Evolutionary conservation across 2,797 vertebrate genomes (phyloP).

Genomic region (Spinus olivaceus): DNA sequence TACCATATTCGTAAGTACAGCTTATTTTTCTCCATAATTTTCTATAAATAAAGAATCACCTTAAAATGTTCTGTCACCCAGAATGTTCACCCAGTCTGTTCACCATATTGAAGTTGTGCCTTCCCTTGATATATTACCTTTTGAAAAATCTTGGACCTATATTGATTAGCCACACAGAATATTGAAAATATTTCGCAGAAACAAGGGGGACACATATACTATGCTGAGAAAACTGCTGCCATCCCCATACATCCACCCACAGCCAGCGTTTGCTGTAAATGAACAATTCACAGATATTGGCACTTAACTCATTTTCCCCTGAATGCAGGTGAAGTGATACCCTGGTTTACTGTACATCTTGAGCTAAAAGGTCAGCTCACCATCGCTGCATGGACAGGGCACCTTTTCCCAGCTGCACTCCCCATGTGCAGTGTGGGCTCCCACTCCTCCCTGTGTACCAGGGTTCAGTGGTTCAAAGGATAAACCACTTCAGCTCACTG

Average conservation of each 20-base stretch:
- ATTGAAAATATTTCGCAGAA: background rate
- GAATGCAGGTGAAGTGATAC: background rate
- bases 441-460: background rate
- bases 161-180: background rate
- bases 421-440: background rate
- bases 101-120: background rate
- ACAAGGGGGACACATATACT: background rate
- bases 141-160: background rate
- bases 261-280: background rate
- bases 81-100: no score
- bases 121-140: background rate
- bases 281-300: background rate
- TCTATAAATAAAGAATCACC: background rate
- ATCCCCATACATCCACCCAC: rapidly evolving
- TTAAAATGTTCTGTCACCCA: background rate
- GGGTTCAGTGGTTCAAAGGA: background rate
- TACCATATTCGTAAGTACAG: conserved; percentile 84
- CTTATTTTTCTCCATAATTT: background rate
- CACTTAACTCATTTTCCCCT: background rate
- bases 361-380: background rate
- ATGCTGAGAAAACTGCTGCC: background rate
- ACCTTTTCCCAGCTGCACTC: background rate
- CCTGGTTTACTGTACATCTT: background rate
- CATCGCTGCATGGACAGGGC: background rate
- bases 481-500: background rate